A percentile compares a stretch with the other conserved stretches of the same genome.
Conservation (phyloP, 2,113 vertebrate genomes). For the Cynopterus brachyotis region DNA sequence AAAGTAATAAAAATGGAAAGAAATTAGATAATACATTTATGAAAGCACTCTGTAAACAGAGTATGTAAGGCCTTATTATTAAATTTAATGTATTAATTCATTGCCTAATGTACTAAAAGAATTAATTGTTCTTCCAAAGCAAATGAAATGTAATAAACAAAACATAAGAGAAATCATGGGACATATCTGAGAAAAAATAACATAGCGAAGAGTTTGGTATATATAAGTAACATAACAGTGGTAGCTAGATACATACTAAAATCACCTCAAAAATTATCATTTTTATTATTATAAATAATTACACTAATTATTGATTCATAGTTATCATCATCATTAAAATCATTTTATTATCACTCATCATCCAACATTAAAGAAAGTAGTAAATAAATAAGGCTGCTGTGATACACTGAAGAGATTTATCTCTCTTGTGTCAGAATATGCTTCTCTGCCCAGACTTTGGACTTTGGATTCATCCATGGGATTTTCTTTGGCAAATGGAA, state of each 20-base stretch:
- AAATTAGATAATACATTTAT: conserved; percentile 41
- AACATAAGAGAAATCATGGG: neutral
- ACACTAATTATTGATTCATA: neutral
- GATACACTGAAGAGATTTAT: neutral
- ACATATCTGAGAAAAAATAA: neutral
- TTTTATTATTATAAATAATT: neutral
- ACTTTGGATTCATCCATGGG: neutral
- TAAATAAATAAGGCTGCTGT: neutral
- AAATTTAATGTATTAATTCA: conserved; percentile 61
- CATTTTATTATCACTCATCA: neutral
- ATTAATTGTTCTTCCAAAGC: conserved; percentile 48
- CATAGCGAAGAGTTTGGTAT: neutral
- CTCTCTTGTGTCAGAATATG: neutral
- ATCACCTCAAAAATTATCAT: neutral
- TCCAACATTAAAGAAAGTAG: neutral
- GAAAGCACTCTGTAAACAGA: conserved; percentile 34
- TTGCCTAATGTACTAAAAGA: conserved; percentile 53
- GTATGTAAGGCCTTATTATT: conserved; percentile 50
- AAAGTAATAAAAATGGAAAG: neutral
- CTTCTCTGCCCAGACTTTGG: neutral
- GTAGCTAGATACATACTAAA: neutral
- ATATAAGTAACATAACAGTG: neutral
- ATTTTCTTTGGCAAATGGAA: neutral
- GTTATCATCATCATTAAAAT: neutral
- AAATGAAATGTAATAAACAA: neutral